Evolutionary conservation across 2,888 invertebrate genomes (phyloP), one percentile per base, ranked within the genome.

Genomic region (Cryptus viduatorius): DNA sequence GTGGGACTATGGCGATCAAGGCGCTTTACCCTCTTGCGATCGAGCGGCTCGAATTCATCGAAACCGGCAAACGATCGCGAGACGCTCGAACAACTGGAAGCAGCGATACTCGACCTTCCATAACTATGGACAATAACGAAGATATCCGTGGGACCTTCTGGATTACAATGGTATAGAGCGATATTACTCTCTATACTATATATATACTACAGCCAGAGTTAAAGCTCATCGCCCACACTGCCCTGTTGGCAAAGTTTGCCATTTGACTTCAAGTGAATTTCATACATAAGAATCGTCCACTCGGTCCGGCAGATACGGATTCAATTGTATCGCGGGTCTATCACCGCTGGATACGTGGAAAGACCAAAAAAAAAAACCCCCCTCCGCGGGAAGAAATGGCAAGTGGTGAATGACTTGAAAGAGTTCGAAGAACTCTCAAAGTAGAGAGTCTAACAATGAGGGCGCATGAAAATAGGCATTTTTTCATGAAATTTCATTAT

Each of bases 211-310:
- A 46, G 44, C 56, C 56, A 44, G 59, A 71, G 64, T 72, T 48
- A 48, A 24, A 79, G 84, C 78, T 81, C 71, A 72, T 65, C 67
- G 79, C 61, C 24, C 59, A 14, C 48, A 67, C 65, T 61, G 19
- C 82, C 76, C 79, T 61, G 48, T 69, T 67, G 78, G 71, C 73
- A 79, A 87, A 68, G 48, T 83, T 86, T 69, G 50, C 77, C 83
- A 80, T 86, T 76, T 69, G 87, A 84, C n/a, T 29, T 89, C 90
- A 88, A 88, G 89, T 86, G 90, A 90, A 90, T 91, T 91, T 92
- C 91, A 92, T 92, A 91, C 92, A 91, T 92, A 91, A 89, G 88
- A 91, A 92, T 91, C 87, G 85, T 88, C 87, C 76, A 87, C 86
- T 86, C 87, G 48, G 85, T 79, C 80, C 77, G 31, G 24, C 42